Conservation (phyloP, 1,140 invertebrate genomes). For the Drosophila setifemur region DNA sequence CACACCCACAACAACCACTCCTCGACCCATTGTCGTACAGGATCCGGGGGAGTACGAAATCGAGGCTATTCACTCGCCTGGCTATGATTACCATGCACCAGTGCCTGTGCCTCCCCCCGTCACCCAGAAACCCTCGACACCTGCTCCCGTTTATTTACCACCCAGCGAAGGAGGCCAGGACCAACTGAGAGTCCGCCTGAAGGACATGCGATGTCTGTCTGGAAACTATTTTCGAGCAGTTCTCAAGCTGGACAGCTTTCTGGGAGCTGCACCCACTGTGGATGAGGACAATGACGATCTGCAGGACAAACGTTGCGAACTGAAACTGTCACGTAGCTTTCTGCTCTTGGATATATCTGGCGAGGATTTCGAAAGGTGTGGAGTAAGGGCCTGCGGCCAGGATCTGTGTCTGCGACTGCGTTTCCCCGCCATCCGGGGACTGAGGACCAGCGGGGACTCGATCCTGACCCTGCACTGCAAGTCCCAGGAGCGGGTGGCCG, state of each 20-base stretch:
- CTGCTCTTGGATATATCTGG: constrained; percentile 64
- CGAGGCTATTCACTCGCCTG: constrained; percentile 24
- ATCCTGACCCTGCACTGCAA: constrained; percentile 86
- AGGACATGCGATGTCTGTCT: constrained; percentile 78
- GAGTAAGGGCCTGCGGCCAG: constrained; percentile 77
- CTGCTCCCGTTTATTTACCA: constrained; percentile 62
- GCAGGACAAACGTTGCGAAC: constrained; percentile 58
- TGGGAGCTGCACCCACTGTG: constrained; percentile 60
- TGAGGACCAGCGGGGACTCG: constrained; percentile 86
- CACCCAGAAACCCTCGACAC: constrained; percentile 47
- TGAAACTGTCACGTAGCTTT: constrained; percentile 58
- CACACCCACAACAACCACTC: constrained; percentile 16
- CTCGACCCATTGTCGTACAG: constrained; percentile 58
- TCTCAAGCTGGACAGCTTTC: constrained; percentile 71
- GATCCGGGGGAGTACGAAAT: constrained; percentile 52
- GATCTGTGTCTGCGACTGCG: constrained; percentile 85
- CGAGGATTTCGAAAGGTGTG: constrained; percentile 78
- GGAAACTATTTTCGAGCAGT: constrained; percentile 67
- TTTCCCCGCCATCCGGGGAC: constrained; percentile 85
- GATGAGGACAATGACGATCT: constrained; percentile 62
- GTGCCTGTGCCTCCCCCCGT: constrained; percentile 18
- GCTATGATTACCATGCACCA: constrained; percentile 70
- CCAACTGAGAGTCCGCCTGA: constrained; percentile 54
- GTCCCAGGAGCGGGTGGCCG: constrained; percentile 85
- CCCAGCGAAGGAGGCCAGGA: constrained; percentile 13